Percentiles rank a stretch among this genome's conserved stretches.
phyloP scores from a whole-genome alignment of 2,797 vertebrate species.

The Phoxinus dragarum region DNA sequence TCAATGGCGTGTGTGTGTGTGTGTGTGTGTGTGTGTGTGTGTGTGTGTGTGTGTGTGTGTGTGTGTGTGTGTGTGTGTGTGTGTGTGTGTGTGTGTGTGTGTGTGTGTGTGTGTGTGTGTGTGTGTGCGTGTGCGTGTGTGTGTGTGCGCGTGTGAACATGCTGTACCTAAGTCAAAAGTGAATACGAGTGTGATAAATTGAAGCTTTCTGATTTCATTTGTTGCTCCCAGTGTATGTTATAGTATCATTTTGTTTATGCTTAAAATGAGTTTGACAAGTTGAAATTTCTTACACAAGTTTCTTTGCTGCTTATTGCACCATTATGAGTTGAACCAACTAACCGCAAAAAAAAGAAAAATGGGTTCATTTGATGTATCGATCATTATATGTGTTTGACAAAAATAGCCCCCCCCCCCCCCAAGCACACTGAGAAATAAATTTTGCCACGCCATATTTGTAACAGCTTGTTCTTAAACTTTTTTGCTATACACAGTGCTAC shows the following conservation, averaged over 20 bases:
- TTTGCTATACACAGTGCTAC: constrained; percentile 74
- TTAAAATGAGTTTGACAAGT: neutral
- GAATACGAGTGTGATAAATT: neutral
- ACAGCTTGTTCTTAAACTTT: constrained; percentile 60
- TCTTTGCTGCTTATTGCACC: neutral
- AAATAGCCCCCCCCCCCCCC: neutral
- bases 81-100: neutral
- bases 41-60: constrained; percentile 1
- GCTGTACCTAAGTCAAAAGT: constrained; percentile 7
- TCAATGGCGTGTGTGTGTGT: constrained; percentile 29
- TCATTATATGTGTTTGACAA: constrained; percentile 21
- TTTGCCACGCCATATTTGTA: constrained; percentile 51
- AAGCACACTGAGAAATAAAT: constrained; percentile 35
- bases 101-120: neutral
- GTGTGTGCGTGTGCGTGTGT: neutral
- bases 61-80: neutral
- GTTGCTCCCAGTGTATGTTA: neutral
- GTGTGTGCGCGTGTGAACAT: neutral
- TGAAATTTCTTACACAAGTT: neutral
- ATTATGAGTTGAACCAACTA: neutral
- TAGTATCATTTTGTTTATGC: neutral
- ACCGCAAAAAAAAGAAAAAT: neutral
- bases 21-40: constrained; percentile 1
- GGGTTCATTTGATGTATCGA: neutral
- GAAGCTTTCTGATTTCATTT: neutral